Evolutionary conservation across 2,888 invertebrate species (phyloP).

Genomic region (Mimachlamys varia): DNA sequence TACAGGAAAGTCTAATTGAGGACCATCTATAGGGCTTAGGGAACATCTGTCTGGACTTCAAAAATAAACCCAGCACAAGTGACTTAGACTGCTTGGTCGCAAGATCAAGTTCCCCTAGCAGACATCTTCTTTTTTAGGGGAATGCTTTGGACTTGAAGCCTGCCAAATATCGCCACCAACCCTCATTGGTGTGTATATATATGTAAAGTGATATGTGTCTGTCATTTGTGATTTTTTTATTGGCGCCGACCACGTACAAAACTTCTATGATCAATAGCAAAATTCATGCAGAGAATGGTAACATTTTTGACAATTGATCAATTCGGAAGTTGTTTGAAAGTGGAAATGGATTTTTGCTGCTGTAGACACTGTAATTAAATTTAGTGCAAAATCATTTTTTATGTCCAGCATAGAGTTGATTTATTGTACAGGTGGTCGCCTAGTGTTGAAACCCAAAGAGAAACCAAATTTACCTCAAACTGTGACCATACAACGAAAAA

Average conservation of each 20-base stretch:
- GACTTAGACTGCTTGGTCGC: neutral
- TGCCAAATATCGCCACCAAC: neutral
- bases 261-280: constrained; percentile 8
- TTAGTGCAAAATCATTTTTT: neutral
- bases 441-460: too few species aligned
- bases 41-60: neutral
- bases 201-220: neutral
- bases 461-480: too few species aligned
- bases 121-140: neutral
- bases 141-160: neutral
- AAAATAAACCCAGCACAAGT: neutral
- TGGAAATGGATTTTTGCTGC: neutral
- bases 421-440: too few species aligned
- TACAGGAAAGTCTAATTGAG: constrained; percentile 17
- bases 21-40: neutral
- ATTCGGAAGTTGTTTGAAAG: neutral
- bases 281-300: neutral
- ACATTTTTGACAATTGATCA: neutral
- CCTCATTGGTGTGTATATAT: neutral
- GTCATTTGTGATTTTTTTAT: constrained; percentile 11
- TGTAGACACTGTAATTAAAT: neutral
- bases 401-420: neutral
- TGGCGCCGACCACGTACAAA: neutral
- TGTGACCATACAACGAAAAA: too few species aligned
- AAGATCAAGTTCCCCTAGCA: neutral